These are phyloP conservation scores for Todiramphus chloris DNA, from an alignment of 2,113 vertebrate genomes.

Conservation along the genomic window DNA sequence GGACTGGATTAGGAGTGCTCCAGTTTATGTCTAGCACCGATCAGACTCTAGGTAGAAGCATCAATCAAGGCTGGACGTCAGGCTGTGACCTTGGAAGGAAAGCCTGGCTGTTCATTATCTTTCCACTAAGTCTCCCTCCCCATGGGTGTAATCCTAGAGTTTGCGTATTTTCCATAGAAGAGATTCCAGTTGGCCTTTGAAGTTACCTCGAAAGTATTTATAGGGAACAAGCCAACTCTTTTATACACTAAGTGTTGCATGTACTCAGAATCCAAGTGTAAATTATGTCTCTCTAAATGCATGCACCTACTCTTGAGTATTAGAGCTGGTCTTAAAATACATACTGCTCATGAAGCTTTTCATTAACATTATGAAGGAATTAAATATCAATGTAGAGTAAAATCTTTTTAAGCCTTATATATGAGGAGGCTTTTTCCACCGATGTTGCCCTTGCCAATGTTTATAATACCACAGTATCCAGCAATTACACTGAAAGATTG, in stretches of 20 bases:
- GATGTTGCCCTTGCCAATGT: background rate
- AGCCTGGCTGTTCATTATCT: background rate
- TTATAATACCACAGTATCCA: background rate
- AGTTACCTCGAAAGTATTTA: slow-evolving; percentile 40
- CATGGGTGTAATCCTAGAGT: slow-evolving; percentile 17
- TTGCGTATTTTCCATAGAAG: background rate
- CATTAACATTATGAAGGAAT: background rate
- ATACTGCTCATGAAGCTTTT: background rate
- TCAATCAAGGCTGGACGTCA: background rate
- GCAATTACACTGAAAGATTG: background rate
- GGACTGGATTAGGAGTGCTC: slow-evolving; percentile 20
- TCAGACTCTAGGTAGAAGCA: slow-evolving; percentile 4
- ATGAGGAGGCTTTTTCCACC: background rate
- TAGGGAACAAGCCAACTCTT: slow-evolving; percentile 1
- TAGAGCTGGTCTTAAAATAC: slow-evolving; percentile 16
- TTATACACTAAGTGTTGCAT: background rate
- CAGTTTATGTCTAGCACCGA: background rate
- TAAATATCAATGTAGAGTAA: slow-evolving; percentile 21
- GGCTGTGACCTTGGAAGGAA: slow-evolving; percentile 10
- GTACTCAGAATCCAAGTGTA: background rate
- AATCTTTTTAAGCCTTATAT: background rate
- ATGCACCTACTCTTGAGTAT: background rate
- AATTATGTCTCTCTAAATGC: background rate
- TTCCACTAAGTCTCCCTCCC: background rate
- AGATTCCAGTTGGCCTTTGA: slow-evolving; percentile 56